Evolutionary conservation across 2,888 invertebrate genomes (phyloP), one percentile per base, ranked within the genome.

Genomic region (Cepaea hortensis): DNA sequence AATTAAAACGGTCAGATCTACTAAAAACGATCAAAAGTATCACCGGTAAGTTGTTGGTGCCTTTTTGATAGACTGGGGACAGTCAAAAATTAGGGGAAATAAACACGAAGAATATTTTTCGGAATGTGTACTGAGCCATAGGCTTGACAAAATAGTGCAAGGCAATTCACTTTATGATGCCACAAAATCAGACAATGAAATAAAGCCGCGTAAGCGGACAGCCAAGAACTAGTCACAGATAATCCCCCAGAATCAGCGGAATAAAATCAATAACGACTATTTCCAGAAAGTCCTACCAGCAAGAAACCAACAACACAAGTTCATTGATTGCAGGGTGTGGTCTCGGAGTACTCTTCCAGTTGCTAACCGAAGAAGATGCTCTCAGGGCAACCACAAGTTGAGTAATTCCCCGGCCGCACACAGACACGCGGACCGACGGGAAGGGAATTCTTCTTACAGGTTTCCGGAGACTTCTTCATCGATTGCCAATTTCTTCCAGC

Each of bases 391-490:
- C 13, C 79, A 35, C 79, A 35, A 15, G 35, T 15, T 9, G 23
- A 7, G 15, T 3, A 9, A 79, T 0, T 62, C 79, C 79, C 62
- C 35, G 35, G 62, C 20, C 79, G 46, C 62, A 1, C n/a, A 35
- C 62, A 46, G 35, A 61, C 62, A 20, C 61, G 79, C 35, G 79
- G 79, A 11, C 35, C 62, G 62, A 4, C 23, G 3, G 79, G 62
- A 35, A 0, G 18, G 5, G 13, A 3, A 62, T 61, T 23, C 35
- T 35, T 61, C 61, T 61, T 50, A 65, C 72, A 82, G 82, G 72
- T 82, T 70, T 72, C 81, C 15, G 13, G 50, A 73, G 23, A 73
- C 72, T 9, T 82, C 82, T 82, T 73, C 72, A 82, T 82, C 73
- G 82, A 82, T 82, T 61, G 23, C n/a, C 23, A n/a, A 35, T 3